Percentiles rank a stretch among this genome's conserved stretches.
Evolutionary conservation across 2,113 vertebrate genomes (phyloP).

Genomic region (Mellivora capensis): DNA sequence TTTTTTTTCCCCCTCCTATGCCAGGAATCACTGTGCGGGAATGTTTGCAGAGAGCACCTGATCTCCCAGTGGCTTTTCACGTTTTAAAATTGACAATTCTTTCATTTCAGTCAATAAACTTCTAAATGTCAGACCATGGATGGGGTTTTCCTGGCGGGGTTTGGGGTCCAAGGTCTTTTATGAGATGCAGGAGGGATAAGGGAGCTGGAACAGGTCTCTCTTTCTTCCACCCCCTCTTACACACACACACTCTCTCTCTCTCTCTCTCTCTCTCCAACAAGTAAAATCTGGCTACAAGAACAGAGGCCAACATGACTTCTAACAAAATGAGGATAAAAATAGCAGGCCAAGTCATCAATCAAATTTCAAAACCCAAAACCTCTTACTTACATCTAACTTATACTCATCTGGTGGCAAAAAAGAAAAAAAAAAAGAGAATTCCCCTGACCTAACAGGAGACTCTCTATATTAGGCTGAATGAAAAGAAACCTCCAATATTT

Average conservation of each 20-base stretch:
- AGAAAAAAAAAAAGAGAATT: too few species aligned
- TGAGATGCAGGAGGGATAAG: neutral
- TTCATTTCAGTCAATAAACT: constrained; percentile 50
- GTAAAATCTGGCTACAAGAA: neutral
- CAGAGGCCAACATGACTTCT: neutral
- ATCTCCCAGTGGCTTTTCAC: neutral
- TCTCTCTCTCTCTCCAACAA: too few species aligned
- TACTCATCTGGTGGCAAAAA: neutral
- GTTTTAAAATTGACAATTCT: constrained; percentile 44
- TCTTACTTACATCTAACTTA: neutral
- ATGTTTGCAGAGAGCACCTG: neutral
- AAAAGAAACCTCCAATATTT: neutral
- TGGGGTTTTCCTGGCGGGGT: neutral
- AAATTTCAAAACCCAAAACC: neutral
- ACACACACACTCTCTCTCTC: neutral
- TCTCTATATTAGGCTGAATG: neutral
- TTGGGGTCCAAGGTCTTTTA: neutral
- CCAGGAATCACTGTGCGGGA: neutral
- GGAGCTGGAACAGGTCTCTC: neutral
- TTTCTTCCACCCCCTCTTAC: neutral
- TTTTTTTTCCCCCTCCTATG: neutral
- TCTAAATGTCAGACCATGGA: constrained; percentile 45
- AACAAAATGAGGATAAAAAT: neutral
- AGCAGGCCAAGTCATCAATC: neutral
- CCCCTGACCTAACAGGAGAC: neutral